Percentiles rank a stretch among this genome's conserved stretches.
Evolutionary conservation across 2,888 invertebrate species (phyloP).

Genomic region (Himalopsyche kuldschensis): DNA sequence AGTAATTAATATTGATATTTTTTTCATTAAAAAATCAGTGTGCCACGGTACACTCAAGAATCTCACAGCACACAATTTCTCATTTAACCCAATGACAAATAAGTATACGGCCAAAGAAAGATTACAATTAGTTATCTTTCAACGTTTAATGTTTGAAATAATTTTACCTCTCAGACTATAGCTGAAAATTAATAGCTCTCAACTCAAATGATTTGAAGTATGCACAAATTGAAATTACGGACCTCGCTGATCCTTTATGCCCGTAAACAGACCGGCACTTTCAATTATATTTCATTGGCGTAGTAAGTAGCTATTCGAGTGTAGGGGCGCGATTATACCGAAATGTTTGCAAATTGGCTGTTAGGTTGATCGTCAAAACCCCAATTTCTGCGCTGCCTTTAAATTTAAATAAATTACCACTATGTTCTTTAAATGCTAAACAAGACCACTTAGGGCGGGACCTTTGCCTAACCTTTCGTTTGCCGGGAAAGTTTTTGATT

Average conservation of each 20-base stretch:
- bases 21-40: too few species aligned
- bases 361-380: not conserved
- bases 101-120: too few species aligned
- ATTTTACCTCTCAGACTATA: not conserved
- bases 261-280: not conserved
- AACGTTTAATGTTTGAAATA: not conserved
- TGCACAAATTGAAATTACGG: not conserved
- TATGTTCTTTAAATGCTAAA: not conserved
- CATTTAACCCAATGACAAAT: too few species aligned
- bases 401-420: constrained; percentile 1
- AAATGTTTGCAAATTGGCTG: constrained; percentile 4
- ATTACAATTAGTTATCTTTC: too few species aligned
- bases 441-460: not conserved
- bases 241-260: not conserved
- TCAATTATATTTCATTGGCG: constrained; percentile 2
- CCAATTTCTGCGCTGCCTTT: not conserved
- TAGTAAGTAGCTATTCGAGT: not conserved
- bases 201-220: not conserved
- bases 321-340: not conserved
- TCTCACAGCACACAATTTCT: too few species aligned
- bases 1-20: too few species aligned
- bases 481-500: not conserved
- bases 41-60: too few species aligned
- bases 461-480: not conserved
- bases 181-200: not conserved